phyloP scores from a whole-genome alignment of 2,797 vertebrate genomes.

The Lindbergichthys nudifrons region DNA sequence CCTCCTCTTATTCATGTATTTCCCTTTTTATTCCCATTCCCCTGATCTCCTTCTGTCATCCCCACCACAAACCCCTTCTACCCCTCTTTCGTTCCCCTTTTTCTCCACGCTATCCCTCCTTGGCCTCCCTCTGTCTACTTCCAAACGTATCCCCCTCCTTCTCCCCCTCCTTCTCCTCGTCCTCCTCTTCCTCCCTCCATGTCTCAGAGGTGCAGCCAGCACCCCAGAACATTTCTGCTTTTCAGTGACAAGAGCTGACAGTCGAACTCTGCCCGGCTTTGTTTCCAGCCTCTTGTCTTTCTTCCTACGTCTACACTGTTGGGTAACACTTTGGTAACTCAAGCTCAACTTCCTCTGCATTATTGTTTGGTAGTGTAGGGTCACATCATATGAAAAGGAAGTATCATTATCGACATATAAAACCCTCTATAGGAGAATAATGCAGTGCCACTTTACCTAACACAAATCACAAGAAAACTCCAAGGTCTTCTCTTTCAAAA shows the following conservation, averaged over 20 bases:
- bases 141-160: slow-evolving; percentile 15
- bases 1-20: slow-evolving; percentile 33
- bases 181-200: slow-evolving; percentile 26
- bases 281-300: slow-evolving; percentile 39
- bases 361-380: slow-evolving; percentile 4
- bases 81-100: slow-evolving; percentile 28
- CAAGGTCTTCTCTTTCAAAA: too few relatives aligned
- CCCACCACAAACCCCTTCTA: slow-evolving; percentile 13
- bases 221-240: slow-evolving; percentile 64
- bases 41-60: slow-evolving; percentile 52
- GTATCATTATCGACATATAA: too few relatives aligned
- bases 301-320: slow-evolving; percentile 13
- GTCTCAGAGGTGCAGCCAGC: slow-evolving; percentile 72
- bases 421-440: too few relatives aligned
- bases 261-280: slow-evolving; percentile 55
- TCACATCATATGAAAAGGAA: background rate
- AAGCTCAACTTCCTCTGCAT: slow-evolving; percentile 30
- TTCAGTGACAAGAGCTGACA: slow-evolving; percentile 70
- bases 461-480: too few relatives aligned
- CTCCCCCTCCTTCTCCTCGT: background rate
- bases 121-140: slow-evolving; percentile 52
- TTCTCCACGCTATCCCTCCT: slow-evolving; percentile 48
- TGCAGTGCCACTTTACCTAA: too few relatives aligned
- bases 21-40: slow-evolving; percentile 22
- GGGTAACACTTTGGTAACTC: slow-evolving; percentile 30